These are phyloP conservation scores for Thecocarcelia acutangulata DNA, from an alignment of 2,888 invertebrate species.

Conservation along the genomic window DNA sequence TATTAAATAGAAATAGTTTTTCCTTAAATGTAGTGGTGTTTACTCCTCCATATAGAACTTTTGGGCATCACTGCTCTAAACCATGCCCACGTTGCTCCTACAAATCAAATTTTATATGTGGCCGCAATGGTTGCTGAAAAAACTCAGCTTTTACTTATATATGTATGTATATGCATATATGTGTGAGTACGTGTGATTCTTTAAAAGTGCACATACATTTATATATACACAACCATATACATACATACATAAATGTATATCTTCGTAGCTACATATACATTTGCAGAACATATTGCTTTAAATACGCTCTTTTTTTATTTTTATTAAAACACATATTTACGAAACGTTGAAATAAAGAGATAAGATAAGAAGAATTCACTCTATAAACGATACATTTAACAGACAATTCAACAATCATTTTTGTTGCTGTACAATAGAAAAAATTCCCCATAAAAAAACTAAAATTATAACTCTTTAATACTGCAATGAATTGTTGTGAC, in stretches of 20 bases:
- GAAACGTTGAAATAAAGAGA: conserved; percentile 63
- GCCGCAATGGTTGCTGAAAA: no score
- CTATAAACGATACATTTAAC: conserved; percentile 57
- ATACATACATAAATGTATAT: conserved; percentile 3
- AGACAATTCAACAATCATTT: conserved; percentile 34
- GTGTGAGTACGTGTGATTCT: no score
- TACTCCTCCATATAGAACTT: no score
- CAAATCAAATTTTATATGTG: no score
- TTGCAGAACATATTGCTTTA: conserved; percentile 14
- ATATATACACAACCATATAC: background rate
- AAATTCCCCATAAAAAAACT: conserved; percentile 34
- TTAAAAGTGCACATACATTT: no score
- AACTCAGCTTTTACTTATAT: no score
- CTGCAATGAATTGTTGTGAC: conserved; percentile 17
- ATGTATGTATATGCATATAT: no score
- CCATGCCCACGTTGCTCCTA: no score
- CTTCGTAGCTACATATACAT: background rate
- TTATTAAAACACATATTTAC: conserved; percentile 68
- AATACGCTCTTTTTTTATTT: conserved; percentile 39
- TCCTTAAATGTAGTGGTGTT: no score
- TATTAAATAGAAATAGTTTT: no score
- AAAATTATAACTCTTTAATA: conserved; percentile 31
- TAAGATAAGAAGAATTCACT: conserved; percentile 67
- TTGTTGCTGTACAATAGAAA: conserved; percentile 24
- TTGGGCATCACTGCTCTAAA: no score